Conservation (phyloP, 2,888 invertebrate genomes). For the Pheosia gnoma region DNA sequence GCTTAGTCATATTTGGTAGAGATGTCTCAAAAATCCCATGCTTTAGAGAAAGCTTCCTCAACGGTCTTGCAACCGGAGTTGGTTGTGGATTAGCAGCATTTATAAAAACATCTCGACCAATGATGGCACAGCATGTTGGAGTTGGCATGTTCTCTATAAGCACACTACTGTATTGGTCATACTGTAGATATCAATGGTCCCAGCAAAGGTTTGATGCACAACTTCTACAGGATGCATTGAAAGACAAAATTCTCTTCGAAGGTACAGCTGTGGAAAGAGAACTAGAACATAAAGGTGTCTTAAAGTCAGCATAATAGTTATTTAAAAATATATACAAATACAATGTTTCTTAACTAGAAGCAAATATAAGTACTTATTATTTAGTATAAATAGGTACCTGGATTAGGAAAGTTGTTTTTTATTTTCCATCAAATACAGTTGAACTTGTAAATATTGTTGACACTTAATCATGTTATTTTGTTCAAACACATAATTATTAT, state of each 20-base stretch:
- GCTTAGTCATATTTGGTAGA: constrained; percentile 86
- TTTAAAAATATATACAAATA: background rate
- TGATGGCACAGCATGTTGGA: constrained; percentile 86
- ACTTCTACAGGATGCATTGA: constrained; percentile 85
- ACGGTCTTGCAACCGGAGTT: constrained; percentile 89
- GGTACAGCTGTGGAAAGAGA: constrained; percentile 84
- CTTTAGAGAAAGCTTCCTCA: constrained; percentile 90
- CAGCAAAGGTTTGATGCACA: constrained; percentile 86
- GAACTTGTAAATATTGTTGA: too few species aligned
- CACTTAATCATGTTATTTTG: too few species aligned
- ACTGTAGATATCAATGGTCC: constrained; percentile 88
- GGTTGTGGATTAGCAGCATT: constrained; percentile 87
- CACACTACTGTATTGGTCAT: constrained; percentile 88
- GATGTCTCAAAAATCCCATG: constrained; percentile 91
- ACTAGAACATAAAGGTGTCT: constrained; percentile 68
- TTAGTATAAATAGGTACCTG: too few species aligned
- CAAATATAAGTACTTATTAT: too few species aligned
- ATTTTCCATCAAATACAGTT: too few species aligned
- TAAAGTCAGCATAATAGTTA: constrained; percentile 63
- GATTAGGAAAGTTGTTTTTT: too few species aligned
- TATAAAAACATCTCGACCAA: constrained; percentile 88
- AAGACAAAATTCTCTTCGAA: constrained; percentile 85
- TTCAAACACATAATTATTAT: too few species aligned
- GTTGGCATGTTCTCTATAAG: constrained; percentile 86
- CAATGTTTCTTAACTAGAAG: too few species aligned